Conservation (phyloP, 2,888 invertebrate genomes). For the Melitaea athalia region DNA sequence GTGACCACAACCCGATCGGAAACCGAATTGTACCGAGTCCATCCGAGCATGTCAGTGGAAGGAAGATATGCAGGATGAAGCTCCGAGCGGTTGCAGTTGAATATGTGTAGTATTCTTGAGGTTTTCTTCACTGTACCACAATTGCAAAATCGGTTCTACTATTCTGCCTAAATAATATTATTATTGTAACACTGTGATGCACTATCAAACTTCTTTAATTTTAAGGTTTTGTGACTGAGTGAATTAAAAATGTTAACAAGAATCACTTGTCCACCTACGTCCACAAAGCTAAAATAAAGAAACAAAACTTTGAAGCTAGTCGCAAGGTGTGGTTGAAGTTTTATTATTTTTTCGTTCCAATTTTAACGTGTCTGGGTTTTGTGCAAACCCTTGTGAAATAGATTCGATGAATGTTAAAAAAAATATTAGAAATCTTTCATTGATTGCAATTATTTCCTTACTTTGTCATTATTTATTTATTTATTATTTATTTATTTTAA, state of each 20-base stretch:
- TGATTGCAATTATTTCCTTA: background rate
- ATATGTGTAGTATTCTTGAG: too few relatives aligned
- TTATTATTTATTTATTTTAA: too few relatives aligned
- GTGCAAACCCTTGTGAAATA: background rate
- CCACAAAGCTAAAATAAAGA: background rate
- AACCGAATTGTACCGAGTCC: too few relatives aligned
- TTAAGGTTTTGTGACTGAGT: background rate
- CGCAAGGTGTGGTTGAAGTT: background rate
- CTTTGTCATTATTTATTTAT: background rate
- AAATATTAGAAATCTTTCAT: background rate
- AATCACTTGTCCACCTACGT: background rate
- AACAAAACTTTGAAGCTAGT: background rate
- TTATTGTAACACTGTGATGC: background rate
- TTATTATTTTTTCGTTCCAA: background rate
- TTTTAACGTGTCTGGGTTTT: background rate
- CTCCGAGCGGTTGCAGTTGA: too few relatives aligned
- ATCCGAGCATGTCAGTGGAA: too few relatives aligned
- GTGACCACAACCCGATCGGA: too few relatives aligned
- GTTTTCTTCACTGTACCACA: too few relatives aligned
- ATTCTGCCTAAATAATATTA: too few relatives aligned
- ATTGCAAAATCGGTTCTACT: too few relatives aligned
- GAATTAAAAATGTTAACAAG: background rate
- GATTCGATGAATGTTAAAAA: background rate
- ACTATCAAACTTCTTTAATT: background rate
- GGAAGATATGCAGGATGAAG: too few relatives aligned